These are phyloP conservation scores for Tipula vernalis DNA, from an alignment of 2,888 invertebrate genomes.

Conservation along the genomic window DNA sequence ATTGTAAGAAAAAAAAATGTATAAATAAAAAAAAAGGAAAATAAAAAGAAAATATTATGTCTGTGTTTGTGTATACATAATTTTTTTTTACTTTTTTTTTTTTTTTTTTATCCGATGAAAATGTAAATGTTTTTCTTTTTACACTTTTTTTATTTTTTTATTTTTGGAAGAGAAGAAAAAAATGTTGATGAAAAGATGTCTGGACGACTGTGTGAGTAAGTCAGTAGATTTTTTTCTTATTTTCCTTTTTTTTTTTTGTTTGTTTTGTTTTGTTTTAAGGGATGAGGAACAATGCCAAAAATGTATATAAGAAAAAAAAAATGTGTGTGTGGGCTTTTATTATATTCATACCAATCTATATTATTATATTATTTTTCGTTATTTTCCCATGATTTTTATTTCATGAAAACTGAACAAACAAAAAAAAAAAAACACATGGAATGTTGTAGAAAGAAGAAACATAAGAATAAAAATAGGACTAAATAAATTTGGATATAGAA, in stretches of 20 bases:
- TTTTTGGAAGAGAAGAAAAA: neutral
- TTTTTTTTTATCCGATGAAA: neutral
- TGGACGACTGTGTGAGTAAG: conserved; percentile 9
- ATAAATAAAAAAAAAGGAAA: conserved; percentile 6
- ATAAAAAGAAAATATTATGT: neutral
- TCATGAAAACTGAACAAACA: neutral
- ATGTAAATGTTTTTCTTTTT: conserved; percentile 5
- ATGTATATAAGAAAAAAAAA: neutral
- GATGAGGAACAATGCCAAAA: neutral
- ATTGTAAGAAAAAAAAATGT: neutral
- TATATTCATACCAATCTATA: neutral
- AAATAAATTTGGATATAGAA: neutral
- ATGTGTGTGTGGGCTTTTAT: neutral
- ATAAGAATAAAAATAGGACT: neutral
- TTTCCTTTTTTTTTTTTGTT: no score
- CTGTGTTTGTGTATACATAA: conserved; percentile 6
- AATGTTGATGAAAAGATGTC: conserved; percentile 10
- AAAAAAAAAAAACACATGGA: neutral
- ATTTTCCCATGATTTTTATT: neutral
- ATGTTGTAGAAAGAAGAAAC: neutral
- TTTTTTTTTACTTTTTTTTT: neutral
- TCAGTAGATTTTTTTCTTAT: neutral
- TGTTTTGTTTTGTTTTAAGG: neutral
- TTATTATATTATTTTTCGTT: neutral
- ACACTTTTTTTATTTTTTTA: neutral